Percentiles rank a stretch among this genome's conserved stretches.
phyloP scores from a whole-genome alignment of 2,888 invertebrate genomes.

The Caenorhabditis wallacei region DNA sequence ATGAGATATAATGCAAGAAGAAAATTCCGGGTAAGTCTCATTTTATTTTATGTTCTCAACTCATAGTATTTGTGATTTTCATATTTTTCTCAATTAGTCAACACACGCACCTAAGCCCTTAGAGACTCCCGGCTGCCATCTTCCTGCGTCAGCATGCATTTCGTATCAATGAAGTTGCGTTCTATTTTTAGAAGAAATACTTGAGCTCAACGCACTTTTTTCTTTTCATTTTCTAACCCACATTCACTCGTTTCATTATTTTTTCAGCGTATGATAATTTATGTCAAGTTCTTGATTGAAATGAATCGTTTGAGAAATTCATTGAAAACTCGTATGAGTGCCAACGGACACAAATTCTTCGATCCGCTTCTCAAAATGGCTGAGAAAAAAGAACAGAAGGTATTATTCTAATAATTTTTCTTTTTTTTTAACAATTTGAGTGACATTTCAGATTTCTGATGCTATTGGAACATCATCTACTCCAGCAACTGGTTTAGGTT shows the following conservation, averaged over 20 bases:
- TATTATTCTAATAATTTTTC: slow-evolving; percentile 14
- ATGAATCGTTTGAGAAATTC: slow-evolving; percentile 69
- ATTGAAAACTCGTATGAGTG: slow-evolving; percentile 65
- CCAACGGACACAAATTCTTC: slow-evolving; percentile 71
- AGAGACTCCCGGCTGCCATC: neutral
- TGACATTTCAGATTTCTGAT: slow-evolving; percentile 53
- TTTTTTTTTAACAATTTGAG: slow-evolving; percentile 12
- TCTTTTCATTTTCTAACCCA: slow-evolving; percentile 4
- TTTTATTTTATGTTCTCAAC: neutral
- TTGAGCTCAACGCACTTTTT: slow-evolving; percentile 15
- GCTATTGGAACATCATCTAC: slow-evolving; percentile 27
- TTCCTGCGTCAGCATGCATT: slow-evolving; percentile 51
- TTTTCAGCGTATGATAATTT: slow-evolving; percentile 72
- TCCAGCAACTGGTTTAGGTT: slow-evolving; percentile 33
- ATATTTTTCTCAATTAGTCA: neutral
- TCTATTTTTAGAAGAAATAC: slow-evolving; percentile 25
- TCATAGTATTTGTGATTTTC: neutral
- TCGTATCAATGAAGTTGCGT: slow-evolving; percentile 44
- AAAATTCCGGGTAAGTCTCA: slow-evolving; percentile 78
- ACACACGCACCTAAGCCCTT: neutral
- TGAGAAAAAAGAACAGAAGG: slow-evolving; percentile 68
- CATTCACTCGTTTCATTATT: neutral
- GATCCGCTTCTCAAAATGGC: slow-evolving; percentile 71
- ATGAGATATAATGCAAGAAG: slow-evolving; percentile 78
- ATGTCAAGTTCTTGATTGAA: slow-evolving; percentile 72